Percentiles rank a stretch among this genome's conserved stretches.
phyloP scores from a whole-genome alignment of 1,140 invertebrate genomes.

The Calephelis nemesis region DNA sequence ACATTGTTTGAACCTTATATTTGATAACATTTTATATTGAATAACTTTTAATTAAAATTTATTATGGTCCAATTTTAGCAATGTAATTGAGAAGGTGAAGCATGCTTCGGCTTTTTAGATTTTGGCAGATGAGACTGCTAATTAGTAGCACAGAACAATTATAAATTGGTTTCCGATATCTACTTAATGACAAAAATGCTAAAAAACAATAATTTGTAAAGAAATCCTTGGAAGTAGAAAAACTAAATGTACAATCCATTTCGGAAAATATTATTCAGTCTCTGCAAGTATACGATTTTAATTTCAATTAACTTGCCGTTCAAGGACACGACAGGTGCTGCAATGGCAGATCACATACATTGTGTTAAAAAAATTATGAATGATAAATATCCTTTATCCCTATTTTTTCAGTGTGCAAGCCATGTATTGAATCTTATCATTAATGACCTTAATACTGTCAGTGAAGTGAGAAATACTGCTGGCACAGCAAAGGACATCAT shows the following conservation, averaged over 20 bases:
- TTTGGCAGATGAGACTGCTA: conserved; percentile 23
- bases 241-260: too few relatives aligned
- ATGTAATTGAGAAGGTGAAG: conserved; percentile 18
- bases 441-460: too few relatives aligned
- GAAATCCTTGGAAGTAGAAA: not conserved
- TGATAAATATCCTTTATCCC: not conserved
- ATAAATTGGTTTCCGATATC: conserved; percentile 24
- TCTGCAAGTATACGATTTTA: not conserved
- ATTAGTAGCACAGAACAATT: conserved; percentile 24
- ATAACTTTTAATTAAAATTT: too few relatives aligned
- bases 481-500: too few relatives aligned
- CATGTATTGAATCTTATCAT: too few relatives aligned
- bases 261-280: too few relatives aligned
- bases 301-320: not conserved
- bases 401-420: too few relatives aligned
- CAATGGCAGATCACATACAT: not conserved
- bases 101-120: conserved; percentile 14
- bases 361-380: not conserved
- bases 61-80: too few relatives aligned
- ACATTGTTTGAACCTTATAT: too few relatives aligned
- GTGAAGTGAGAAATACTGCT: too few relatives aligned
- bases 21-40: too few relatives aligned
- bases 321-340: not conserved
- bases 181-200: not conserved
- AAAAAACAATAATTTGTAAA: not conserved